These are phyloP conservation scores for Hyperopisus bebe DNA, from an alignment of 2,113 vertebrate species.

Conservation along the genomic window DNA sequence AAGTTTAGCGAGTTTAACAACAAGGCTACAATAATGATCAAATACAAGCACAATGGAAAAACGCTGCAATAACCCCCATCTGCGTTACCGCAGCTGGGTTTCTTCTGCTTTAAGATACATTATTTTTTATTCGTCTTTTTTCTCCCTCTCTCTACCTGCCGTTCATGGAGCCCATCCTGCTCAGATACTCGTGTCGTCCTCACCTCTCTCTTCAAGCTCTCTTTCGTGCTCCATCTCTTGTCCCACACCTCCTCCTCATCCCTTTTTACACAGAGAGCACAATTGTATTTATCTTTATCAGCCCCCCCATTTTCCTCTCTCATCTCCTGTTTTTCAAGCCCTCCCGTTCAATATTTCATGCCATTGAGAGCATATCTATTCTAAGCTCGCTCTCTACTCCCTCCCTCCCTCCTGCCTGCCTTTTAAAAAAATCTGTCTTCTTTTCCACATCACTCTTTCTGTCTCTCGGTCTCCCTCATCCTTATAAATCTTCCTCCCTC, in stretches of 20 bases:
- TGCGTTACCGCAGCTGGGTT: not conserved
- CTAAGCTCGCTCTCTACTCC: conserved; percentile 47
- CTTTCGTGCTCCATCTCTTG: not conserved
- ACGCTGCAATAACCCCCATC: not conserved
- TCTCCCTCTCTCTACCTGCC: not conserved
- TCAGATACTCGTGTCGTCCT: not conserved
- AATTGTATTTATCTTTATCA: conserved; percentile 71
- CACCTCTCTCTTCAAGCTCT: not conserved
- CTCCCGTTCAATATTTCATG: conserved; percentile 71
- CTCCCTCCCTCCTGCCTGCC: conserved; percentile 7
- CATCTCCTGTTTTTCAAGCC: conserved; percentile 57
- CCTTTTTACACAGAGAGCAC: conserved; percentile 5
- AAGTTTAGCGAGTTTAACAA: conserved; percentile 42
- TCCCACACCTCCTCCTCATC: not conserved
- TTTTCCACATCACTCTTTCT: conserved; percentile 35
- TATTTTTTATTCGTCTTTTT: not conserved
- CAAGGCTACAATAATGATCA: conserved; percentile 47
- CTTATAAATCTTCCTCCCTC: conserved; percentile 52
- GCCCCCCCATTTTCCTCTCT: conserved; percentile 60
- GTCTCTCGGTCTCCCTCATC: conserved; percentile 28
- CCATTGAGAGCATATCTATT: conserved; percentile 65
- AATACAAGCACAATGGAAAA: conserved; percentile 32
- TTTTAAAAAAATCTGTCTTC: conserved; percentile 39
- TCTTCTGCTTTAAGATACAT: too few relatives aligned
- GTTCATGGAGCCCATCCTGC: not conserved